These are phyloP conservation scores for Pristionchus japonicus DNA, from an alignment of 2,888 invertebrate species.

Conservation along the genomic window DNA sequence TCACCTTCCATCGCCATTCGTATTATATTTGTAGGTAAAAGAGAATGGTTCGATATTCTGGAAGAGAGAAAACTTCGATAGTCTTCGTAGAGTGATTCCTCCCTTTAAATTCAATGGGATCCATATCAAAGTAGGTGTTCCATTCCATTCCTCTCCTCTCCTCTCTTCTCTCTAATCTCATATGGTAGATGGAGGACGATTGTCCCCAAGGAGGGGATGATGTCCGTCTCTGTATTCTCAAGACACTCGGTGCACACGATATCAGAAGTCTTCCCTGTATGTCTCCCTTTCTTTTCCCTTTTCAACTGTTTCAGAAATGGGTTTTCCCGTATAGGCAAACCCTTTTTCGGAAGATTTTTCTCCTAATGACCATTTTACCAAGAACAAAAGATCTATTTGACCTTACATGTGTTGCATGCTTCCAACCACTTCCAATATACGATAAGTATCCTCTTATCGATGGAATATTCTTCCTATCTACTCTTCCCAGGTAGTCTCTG, in stretches of 20 bases:
- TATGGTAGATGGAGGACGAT: constrained; percentile 91
- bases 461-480: constrained; percentile 97
- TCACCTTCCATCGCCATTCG: no score
- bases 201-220: constrained; percentile 98
- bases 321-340: no score
- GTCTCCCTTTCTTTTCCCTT: no score
- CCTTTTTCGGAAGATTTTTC: no score
- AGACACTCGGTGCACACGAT: constrained; percentile 91
- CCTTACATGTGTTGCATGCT: constrained; percentile 78
- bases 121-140: constrained; percentile 90
- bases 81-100: constrained; percentile 89
- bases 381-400: no score
- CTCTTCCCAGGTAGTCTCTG: constrained; percentile 86
- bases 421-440: constrained; percentile 78
- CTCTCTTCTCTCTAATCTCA: not conserved
- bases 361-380: no score
- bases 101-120: constrained; percentile 97
- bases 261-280: constrained; percentile 85
- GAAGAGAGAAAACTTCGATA: constrained; percentile 92
- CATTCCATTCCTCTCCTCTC: no score
- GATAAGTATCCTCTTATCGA: constrained; percentile 97
- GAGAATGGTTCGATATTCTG: constrained; percentile 84
- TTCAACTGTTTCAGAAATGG: no score
- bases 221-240: constrained; percentile 93
- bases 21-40: no score